A percentile compares a stretch with the other conserved stretches of the same genome.
phyloP scores from a whole-genome alignment of 2,113 vertebrate species.

The Clarias batrachus region DNA sequence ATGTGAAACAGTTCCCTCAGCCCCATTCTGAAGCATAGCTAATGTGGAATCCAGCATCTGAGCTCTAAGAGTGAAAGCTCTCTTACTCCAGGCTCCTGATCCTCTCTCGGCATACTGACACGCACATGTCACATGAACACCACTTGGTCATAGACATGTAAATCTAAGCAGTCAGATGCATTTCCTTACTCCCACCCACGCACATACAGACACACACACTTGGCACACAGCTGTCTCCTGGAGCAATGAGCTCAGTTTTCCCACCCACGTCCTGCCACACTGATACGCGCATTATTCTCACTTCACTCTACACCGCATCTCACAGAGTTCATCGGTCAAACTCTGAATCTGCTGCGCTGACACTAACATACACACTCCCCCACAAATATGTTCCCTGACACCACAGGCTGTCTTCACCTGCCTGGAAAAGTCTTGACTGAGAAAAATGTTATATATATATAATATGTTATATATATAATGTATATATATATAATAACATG shows the following conservation, averaged over 20 bases:
- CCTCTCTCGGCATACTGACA: neutral
- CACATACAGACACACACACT: slow-evolving; percentile 55
- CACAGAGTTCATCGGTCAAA: slow-evolving; percentile 69
- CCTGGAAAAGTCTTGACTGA: neutral
- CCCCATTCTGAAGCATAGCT: slow-evolving; percentile 19
- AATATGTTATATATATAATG: too few species aligned
- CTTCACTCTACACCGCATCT: slow-evolving; percentile 65
- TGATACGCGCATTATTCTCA: slow-evolving; percentile 67
- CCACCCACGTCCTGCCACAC: slow-evolving; percentile 62
- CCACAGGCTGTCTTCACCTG: slow-evolving; percentile 56
- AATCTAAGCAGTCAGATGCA: slow-evolving; percentile 44
- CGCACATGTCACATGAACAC: neutral
- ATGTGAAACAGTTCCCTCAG: neutral
- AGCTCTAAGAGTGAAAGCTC: slow-evolving; percentile 56
- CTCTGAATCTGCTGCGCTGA: slow-evolving; percentile 60
- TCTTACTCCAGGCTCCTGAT: slow-evolving; percentile 57
- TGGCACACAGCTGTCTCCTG: slow-evolving; percentile 67
- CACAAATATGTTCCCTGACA: slow-evolving; percentile 49
- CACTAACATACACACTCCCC: slow-evolving; percentile 48
- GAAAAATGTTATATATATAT: too few species aligned
- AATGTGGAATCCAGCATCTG: slow-evolving; percentile 54
- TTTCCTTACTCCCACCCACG: slow-evolving; percentile 40
- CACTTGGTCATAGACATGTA: slow-evolving; percentile 35
- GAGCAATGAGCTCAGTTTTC: slow-evolving; percentile 68
- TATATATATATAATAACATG: too few species aligned